Conservation (phyloP, 2,888 invertebrate species). For the Matsumyia berberina region DNA sequence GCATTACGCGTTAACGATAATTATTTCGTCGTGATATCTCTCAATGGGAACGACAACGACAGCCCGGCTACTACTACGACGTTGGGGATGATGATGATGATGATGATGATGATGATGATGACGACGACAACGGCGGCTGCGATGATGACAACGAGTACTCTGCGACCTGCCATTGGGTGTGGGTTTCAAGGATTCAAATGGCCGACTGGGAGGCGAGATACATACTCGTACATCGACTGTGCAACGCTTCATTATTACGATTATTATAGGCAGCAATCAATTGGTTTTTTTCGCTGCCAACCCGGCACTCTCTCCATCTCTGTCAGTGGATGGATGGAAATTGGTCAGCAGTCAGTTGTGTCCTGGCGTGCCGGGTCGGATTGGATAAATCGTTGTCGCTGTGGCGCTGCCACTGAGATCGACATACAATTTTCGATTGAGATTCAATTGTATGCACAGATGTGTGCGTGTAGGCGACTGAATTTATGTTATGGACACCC, state of each 20-base stretch:
- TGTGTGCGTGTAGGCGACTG: conserved; percentile 31
- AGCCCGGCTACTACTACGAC: neutral
- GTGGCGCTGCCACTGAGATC: conserved; percentile 57
- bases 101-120: conserved; percentile 8
- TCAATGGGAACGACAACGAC: conserved; percentile 60
- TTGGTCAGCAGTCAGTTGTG: conserved; percentile 39
- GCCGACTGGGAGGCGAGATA: neutral
- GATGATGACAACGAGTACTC: conserved; percentile 37
- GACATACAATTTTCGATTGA: conserved; percentile 69
- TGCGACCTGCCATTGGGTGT: neutral
- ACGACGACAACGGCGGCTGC: neutral
- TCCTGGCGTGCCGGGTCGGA: conserved; percentile 45
- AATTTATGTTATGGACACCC: conserved; percentile 64
- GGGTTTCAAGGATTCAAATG: conserved; percentile 31
- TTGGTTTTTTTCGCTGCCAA: conserved; percentile 8
- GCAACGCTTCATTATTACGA: conserved; percentile 63
- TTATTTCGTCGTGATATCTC: conserved; percentile 73
- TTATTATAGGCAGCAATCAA: conserved; percentile 65
- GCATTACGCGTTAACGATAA: conserved; percentile 73
- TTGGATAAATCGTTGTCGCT: conserved; percentile 69
- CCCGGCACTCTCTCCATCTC: conserved; percentile 39
- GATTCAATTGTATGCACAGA: conserved; percentile 69
- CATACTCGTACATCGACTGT: conserved; percentile 26
- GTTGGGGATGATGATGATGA: conserved; percentile 15
- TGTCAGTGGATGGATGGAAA: conserved; percentile 54